phyloP scores from a whole-genome alignment of 2,888 invertebrate species.

The Drosophila affinis region DNA sequence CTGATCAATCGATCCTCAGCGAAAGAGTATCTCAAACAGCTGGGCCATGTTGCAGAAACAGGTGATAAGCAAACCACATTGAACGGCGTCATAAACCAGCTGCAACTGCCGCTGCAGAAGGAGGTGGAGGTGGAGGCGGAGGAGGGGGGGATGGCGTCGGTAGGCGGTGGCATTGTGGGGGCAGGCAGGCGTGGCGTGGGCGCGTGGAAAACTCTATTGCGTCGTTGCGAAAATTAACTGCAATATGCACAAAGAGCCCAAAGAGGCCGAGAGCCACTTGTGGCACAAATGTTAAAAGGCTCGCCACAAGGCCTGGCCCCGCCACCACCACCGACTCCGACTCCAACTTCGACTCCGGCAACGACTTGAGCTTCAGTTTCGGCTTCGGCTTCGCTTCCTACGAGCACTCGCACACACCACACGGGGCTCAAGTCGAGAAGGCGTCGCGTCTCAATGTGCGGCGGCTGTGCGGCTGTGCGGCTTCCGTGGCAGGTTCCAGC shows the following conservation, averaged over 20 bases:
- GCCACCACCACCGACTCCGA: neutral
- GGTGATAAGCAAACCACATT: slow-evolving; percentile 44
- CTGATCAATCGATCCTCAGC: neutral
- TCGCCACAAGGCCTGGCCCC: slow-evolving; percentile 52
- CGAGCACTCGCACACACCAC: slow-evolving; percentile 17
- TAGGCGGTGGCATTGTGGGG: slow-evolving; percentile 54
- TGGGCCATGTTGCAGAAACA: slow-evolving; percentile 29
- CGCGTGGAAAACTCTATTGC: slow-evolving; percentile 65
- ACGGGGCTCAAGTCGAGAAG: slow-evolving; percentile 29
- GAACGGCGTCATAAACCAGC: slow-evolving; percentile 72
- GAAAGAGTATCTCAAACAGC: slow-evolving; percentile 43
- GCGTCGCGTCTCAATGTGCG: slow-evolving; percentile 20
- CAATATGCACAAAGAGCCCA: slow-evolving; percentile 50
- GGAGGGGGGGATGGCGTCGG: too few relatives aligned
- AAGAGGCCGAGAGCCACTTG: slow-evolving; percentile 36
- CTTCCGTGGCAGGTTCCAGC: slow-evolving; percentile 47
- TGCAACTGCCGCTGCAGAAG: slow-evolving; percentile 36
- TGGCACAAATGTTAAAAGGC: slow-evolving; percentile 73
- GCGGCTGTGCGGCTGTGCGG: slow-evolving; percentile 6
- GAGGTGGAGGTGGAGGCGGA: neutral
- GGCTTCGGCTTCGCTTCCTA: slow-evolving; percentile 43
- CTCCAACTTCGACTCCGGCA: neutral
- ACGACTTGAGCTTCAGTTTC: slow-evolving; percentile 24
- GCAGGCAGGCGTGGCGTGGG: slow-evolving; percentile 43
- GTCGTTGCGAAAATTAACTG: slow-evolving; percentile 78